Conservation (phyloP, 2,797 vertebrate genomes). For the Tokudaia tokunoshimensis region DNA sequence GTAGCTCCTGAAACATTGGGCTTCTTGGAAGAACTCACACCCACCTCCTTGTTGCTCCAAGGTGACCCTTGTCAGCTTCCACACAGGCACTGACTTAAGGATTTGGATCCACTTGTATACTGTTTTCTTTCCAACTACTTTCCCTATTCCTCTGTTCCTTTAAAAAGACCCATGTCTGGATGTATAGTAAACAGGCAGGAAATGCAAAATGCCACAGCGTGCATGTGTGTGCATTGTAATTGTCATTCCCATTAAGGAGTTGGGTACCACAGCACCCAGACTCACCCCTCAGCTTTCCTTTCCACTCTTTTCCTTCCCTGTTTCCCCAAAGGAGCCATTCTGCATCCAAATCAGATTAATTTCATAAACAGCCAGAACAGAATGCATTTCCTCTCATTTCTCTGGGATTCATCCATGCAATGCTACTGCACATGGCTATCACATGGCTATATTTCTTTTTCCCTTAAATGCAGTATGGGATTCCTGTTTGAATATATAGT, state of each 20-base stretch:
- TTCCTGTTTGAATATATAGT: not conserved
- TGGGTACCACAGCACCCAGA: not conserved
- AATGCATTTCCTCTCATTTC: not conserved
- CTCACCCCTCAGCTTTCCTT: not conserved
- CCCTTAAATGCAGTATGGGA: not conserved
- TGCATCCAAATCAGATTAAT: not conserved
- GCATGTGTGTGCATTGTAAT: too few relatives aligned
- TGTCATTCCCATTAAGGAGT: not conserved
- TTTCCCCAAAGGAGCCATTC: not conserved
- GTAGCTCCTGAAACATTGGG: not conserved
- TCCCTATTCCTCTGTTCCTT: not conserved
- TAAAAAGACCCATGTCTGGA: not conserved
- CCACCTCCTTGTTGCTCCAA: not conserved
- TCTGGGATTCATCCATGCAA: not conserved
- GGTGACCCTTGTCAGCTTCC: not conserved
- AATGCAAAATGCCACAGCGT: not conserved
- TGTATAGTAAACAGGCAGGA: not conserved
- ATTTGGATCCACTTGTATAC: not conserved
- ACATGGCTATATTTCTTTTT: not conserved
- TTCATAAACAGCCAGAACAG: not conserved
- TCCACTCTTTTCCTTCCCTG: not conserved
- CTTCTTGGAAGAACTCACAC: not conserved
- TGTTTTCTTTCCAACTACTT: not conserved
- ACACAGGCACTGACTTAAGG: too few relatives aligned
- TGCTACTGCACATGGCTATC: fast-evolving